A percentile compares a stretch with the other conserved stretches of the same genome.
Evolutionary conservation across 2,888 invertebrate genomes (phyloP).

Genomic region (Acrobeloides nanus): DNA sequence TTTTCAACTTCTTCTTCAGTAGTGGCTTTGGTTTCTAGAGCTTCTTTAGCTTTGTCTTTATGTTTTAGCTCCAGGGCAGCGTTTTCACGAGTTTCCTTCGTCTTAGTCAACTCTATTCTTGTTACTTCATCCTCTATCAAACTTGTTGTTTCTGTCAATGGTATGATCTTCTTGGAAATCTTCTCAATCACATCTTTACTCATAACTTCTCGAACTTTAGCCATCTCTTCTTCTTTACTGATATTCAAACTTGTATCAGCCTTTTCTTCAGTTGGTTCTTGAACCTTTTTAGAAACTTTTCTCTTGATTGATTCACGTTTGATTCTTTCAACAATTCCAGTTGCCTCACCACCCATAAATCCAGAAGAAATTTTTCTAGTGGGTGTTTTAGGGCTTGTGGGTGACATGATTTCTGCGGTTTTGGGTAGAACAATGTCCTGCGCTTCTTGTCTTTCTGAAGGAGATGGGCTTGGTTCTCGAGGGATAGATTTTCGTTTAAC

Average conservation of each 20-base stretch:
- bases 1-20: conserved; percentile 4
- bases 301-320: too few species aligned
- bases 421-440: too few species aligned
- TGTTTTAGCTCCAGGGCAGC: not conserved
- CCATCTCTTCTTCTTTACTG: conserved; percentile 2
- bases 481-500: too few species aligned
- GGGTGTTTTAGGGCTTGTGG: too few species aligned
- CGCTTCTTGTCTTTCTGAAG: too few species aligned
- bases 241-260: conserved; percentile 7
- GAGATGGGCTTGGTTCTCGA: too few species aligned
- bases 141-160: conserved; percentile 2
- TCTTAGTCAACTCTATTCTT: not conserved
- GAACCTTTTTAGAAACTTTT: too few species aligned
- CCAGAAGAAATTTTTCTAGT: too few species aligned
- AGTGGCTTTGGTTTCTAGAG: conserved; percentile 6
- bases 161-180: conserved; percentile 5
- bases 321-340: conserved; percentile 8
- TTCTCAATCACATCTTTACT: conserved; percentile 1
- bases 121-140: not conserved
- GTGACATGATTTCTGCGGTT: too few species aligned
- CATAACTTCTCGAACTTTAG: not conserved
- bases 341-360: conserved; percentile 6
- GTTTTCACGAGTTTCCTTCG: not conserved
- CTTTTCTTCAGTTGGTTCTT: conserved; percentile 1
- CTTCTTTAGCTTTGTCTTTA: not conserved